These are phyloP conservation scores for Dolichotis patagonum DNA, from an alignment of 2,113 vertebrate genomes.

Conservation along the genomic window DNA sequence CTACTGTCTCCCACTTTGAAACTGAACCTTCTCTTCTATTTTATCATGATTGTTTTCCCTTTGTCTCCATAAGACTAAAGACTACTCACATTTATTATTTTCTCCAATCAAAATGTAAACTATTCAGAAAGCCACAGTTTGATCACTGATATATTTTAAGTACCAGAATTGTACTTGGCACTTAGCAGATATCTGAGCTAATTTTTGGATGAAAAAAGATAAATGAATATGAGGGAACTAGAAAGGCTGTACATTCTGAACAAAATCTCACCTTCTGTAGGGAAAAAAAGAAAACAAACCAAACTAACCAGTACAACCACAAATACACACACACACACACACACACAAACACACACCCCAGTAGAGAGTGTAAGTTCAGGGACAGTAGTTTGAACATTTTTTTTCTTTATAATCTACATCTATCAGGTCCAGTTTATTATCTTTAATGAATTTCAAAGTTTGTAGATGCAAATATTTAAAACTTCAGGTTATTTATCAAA, in stretches of 20 bases:
- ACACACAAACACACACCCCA: not conserved
- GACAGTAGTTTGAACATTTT: not conserved
- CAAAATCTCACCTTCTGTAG: conserved; percentile 25
- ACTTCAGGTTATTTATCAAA: not conserved
- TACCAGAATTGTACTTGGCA: not conserved
- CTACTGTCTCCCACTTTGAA: not conserved
- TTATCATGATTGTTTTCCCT: not conserved
- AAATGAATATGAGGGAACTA: not conserved
- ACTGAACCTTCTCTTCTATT: not conserved
- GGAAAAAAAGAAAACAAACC: not conserved
- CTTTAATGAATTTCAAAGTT: not conserved
- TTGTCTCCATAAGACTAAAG: not conserved
- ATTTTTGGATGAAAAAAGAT: not conserved
- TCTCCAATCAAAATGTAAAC: not conserved
- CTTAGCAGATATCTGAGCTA: not conserved
- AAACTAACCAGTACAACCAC: not conserved
- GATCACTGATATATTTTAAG: not conserved
- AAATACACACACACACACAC: not conserved
- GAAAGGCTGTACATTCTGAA: not conserved
- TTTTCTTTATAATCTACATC: not conserved
- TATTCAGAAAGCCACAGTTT: not conserved
- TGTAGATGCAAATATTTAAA: conserved; percentile 13
- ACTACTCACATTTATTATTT: not conserved
- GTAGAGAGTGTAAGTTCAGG: not conserved
- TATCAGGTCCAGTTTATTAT: not conserved